Evolutionary conservation across 2,888 invertebrate species (phyloP), one percentile per base, ranked within the genome.

Genomic region (Oeneis ivallda): DNA sequence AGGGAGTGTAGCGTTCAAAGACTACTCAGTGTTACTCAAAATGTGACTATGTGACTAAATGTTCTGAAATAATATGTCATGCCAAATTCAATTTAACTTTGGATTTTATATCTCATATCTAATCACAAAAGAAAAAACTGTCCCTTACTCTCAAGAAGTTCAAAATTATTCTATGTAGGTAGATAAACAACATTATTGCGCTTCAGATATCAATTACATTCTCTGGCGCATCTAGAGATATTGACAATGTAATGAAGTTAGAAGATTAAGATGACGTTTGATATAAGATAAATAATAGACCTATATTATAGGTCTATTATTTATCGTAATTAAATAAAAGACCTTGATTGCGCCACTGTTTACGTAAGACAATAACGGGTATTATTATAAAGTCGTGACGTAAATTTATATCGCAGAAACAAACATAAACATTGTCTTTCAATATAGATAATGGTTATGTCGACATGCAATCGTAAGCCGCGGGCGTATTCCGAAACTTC

Each of bases 351-450:
- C 50, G 61, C 54, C 56, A 65, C 32, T 34, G 17, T 56, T 56
- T 61, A 62, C 57, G 57, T 9, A 62, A 65, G 59, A 59, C 50
- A 37, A 57, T 37, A 62, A 52, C 15, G 52, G 49, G 57, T 57
- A 47, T 32, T 26, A 47, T 47, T 59, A 49, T 59, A 47, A 17
- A 9, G n/a, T 50, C 45, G 47, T 57, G 41, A 58, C 15, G 41
- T 43, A 39, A 62, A 57, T 54, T 53, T 11, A 63, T 59, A 59
- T 32, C 37, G 32, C 37, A 15, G 45, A 64, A 39, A 49, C 67
- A 47, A 62, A 59, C 54, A 19, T 64, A 64, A 64, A 59, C 62
- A 41, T 2, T 45, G 58, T 58, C 45, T 59, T 67, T 53, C 65
- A 58, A 59, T 41, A 62, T 47, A 62, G 52, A 62, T 62, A 47